These are phyloP conservation scores for Platerodrilus igneus DNA, from an alignment of 2,888 invertebrate genomes.

Conservation along the genomic window DNA sequence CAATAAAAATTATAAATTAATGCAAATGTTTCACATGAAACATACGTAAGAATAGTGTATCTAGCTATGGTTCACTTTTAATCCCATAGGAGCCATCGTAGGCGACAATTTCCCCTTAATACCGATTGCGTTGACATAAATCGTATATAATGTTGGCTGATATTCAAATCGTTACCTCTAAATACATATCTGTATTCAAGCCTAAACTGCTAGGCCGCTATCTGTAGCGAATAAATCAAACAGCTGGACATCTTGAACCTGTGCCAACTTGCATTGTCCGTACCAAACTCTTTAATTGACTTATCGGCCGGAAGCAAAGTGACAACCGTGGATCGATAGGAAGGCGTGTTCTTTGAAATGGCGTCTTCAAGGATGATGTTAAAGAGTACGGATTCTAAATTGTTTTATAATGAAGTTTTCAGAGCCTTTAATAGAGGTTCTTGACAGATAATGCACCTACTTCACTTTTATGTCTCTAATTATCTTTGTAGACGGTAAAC, in stretches of 20 bases:
- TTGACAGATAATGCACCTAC: slow-evolving; percentile 20
- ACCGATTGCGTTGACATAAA: slow-evolving; percentile 34
- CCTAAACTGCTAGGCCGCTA: slow-evolving; percentile 42
- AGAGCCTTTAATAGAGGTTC: slow-evolving; percentile 23
- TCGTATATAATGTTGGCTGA: slow-evolving; percentile 29
- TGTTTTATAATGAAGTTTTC: slow-evolving; percentile 36
- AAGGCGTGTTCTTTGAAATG: slow-evolving; percentile 35
- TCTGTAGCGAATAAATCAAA: slow-evolving; percentile 45
- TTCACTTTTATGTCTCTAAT: slow-evolving; percentile 25
- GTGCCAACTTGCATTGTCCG: slow-evolving; percentile 48
- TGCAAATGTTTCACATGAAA: too few species aligned
- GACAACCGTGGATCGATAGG: slow-evolving; percentile 40
- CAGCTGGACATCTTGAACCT: slow-evolving; percentile 45
- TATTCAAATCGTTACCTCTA: slow-evolving; percentile 39
- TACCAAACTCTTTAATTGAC: slow-evolving; percentile 46
- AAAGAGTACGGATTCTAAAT: slow-evolving; percentile 29
- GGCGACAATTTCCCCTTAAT: too few species aligned
- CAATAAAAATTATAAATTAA: too few species aligned
- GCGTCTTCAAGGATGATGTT: slow-evolving; percentile 33
- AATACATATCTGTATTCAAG: slow-evolving; percentile 43
- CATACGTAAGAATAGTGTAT: too few species aligned
- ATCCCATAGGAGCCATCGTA: too few species aligned
- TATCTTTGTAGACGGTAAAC: slow-evolving; percentile 20
- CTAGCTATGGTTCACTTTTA: too few species aligned
- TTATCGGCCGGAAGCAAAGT: slow-evolving; percentile 48